Evolutionary conservation across 2,113 vertebrate species (phyloP), one percentile per base, ranked within the genome.

Genomic region (Albula glossodonta): DNA sequence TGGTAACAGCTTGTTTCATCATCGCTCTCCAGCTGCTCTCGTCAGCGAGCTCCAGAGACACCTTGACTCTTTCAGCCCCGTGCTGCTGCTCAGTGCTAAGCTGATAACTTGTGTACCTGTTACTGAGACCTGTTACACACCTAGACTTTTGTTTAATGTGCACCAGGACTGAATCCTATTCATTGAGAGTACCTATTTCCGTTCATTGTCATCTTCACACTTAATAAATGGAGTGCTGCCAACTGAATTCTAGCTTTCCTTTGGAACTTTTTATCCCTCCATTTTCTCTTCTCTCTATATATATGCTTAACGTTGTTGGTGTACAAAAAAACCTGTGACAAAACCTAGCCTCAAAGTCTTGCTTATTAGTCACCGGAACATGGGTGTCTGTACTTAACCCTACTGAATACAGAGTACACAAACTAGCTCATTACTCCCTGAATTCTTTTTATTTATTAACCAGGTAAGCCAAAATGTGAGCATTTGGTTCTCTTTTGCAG

Each of bases 1-100:
- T 94, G 90, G 93, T 90, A 94, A 94, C 93, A n/a, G 70, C 70
- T 74, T 74, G 70, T 74, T 25, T 74, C 70, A 22, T 74, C 70
- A 74, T n/a, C 70, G 70, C 70, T 74, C 70, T 74, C 70, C 70
- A 51, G 57, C 84, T 85, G 78, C 84, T 90, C 85, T 90, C 78
- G 31, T 91, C 91, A 90, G 83, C 66, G 49, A 80, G 90, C 87
- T 85, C 89, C 87, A 90, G 86, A 83, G 89, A 88, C 85, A 52
- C 78, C 90, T 83, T 89, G 86, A 91, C 89, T 82, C 90, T 87
- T 31, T 57, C 74, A 78, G 87, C 88, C 88, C 50, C 80, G 41
- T 80, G 22, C 66, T 19, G 48, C 48, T 41, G n/a, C 53, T 80
- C 0, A 13, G 84, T 91, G 31, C 31, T 41, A 41, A 41, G 31